Conservation (phyloP, 2,797 vertebrate species). For the Alcedo atthis region DNA sequence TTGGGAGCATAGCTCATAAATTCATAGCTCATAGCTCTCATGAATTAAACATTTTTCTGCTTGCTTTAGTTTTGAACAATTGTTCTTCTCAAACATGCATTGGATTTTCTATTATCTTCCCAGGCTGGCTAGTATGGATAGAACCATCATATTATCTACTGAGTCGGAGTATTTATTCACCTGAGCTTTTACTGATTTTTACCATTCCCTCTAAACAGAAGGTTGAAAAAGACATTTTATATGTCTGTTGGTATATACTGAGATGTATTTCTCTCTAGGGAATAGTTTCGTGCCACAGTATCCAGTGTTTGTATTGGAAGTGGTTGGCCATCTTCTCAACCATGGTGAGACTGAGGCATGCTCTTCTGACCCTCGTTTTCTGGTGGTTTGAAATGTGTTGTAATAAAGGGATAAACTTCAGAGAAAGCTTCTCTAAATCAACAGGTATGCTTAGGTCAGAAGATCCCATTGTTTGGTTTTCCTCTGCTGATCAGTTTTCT, state of each 20-base stretch:
- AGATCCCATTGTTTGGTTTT: background rate
- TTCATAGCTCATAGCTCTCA: background rate
- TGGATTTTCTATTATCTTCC: background rate
- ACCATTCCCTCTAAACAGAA: background rate
- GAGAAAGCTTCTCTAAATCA: background rate
- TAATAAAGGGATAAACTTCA: background rate
- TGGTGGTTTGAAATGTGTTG: background rate
- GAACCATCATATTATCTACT: background rate
- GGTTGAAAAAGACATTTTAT: background rate
- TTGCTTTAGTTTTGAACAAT: background rate
- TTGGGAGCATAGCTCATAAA: background rate
- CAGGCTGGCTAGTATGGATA: background rate
- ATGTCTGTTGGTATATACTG: background rate
- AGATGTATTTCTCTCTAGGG: background rate
- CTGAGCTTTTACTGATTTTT: background rate
- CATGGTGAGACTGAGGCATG: rapidly evolving
- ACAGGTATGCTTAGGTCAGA: background rate
- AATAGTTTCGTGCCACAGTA: background rate
- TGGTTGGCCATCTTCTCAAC: background rate
- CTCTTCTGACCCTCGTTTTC: background rate
- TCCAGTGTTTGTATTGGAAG: background rate
- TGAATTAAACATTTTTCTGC: background rate
- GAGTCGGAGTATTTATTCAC: background rate
- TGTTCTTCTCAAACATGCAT: background rate
- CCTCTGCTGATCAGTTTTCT: background rate